Percentiles rank a stretch among this genome's conserved stretches.
These are phyloP conservation scores for Heteractis magnifica DNA, from an alignment of 92 coral and sea anemone species.

Conservation along the genomic window DNA sequence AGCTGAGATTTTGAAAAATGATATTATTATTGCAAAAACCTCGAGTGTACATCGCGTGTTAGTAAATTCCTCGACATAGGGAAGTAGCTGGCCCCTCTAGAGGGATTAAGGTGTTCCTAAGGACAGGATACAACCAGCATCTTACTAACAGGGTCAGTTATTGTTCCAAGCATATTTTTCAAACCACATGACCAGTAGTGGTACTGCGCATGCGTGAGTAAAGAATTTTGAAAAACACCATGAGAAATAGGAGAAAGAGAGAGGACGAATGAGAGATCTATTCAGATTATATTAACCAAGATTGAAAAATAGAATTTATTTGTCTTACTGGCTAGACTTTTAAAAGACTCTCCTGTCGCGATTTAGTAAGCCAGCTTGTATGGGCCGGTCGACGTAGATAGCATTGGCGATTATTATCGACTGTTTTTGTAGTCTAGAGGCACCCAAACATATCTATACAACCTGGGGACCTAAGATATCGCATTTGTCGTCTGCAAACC, in stretches of 20 bases:
- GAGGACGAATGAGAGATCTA: not conserved
- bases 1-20: not conserved
- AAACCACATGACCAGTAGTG: not conserved
- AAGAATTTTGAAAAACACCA: not conserved
- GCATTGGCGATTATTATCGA: not conserved
- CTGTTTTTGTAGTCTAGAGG: not conserved
- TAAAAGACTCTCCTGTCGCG: not conserved
- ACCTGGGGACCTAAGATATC: not conserved
- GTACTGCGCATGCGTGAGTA: not conserved
- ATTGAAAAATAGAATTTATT: not conserved
- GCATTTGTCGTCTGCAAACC: not conserved
- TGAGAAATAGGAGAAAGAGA: too few species aligned
- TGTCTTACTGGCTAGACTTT: not conserved
- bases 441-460: not conserved
- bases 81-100: not conserved
- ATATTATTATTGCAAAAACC: not conserved
- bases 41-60: not conserved
- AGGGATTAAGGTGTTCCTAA: conserved; percentile 2
- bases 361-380: not conserved
- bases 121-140: not conserved
- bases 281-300: not conserved
- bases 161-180: not conserved
- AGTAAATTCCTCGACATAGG: not conserved
- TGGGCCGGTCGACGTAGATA: not conserved
- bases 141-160: not conserved